A percentile compares a stretch with the other conserved stretches of the same genome.
Conservation (phyloP, 2,797 vertebrate genomes). For the Sciurus vulgaris region DNA sequence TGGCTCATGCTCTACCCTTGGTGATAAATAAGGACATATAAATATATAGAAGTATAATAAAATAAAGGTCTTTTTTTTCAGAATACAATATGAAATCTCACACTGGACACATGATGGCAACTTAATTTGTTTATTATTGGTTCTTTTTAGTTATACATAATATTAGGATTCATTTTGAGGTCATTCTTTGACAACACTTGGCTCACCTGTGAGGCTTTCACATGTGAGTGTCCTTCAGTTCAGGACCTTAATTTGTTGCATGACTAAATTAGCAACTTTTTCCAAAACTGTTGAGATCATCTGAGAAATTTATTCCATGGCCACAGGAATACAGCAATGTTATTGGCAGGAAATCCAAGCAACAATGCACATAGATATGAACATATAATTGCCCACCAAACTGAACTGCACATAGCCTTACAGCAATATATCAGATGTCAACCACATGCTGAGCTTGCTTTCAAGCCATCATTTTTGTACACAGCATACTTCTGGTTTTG, state of each 20-base stretch:
- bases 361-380: not conserved
- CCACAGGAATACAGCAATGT: not conserved
- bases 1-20: not conserved
- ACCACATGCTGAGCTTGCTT: not conserved
- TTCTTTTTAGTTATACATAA: too few species aligned
- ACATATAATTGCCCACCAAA: not conserved
- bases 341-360: not conserved
- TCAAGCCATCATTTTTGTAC: not conserved
- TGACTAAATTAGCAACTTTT: not conserved
- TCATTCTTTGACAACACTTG: not conserved
- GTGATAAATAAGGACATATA: not conserved
- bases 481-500: too few species aligned
- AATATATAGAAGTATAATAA: not conserved
- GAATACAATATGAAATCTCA: too few species aligned
- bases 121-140: too few species aligned
- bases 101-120: too few species aligned
- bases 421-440: not conserved
- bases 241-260: not conserved
- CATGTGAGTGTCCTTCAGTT: not conserved
- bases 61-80: not conserved
- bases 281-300: not conserved
- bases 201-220: not conserved
- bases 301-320: not conserved
- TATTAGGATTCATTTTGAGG: not conserved
- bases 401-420: not conserved